A percentile compares a stretch with the other conserved stretches of the same genome.
These are phyloP conservation scores for Chinchilla lanigera DNA, from an alignment of 2,113 vertebrate species.

Conservation along the genomic window DNA sequence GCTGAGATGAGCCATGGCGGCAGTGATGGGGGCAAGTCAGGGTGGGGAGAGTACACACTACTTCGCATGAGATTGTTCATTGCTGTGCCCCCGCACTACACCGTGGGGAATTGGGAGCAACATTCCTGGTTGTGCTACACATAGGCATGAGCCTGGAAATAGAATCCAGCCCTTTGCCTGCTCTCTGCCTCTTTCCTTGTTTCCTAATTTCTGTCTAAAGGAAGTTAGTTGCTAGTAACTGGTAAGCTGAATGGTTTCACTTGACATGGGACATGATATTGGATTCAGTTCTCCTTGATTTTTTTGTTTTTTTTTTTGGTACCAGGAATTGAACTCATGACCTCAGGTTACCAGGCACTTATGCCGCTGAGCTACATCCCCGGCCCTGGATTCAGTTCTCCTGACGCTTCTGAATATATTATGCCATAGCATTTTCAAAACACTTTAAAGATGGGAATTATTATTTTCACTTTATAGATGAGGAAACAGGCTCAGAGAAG, in stretches of 20 bases:
- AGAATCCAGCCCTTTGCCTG: slow-evolving; percentile 30
- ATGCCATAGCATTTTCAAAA: slow-evolving; percentile 37
- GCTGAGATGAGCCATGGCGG: slow-evolving; percentile 5
- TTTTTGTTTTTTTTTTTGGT: no score
- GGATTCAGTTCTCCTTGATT: no score
- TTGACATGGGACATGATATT: slow-evolving; percentile 39
- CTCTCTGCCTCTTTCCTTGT: slow-evolving; percentile 39
- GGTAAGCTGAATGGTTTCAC: slow-evolving; percentile 10
- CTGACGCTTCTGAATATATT: slow-evolving; percentile 12
- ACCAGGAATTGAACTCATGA: no score
- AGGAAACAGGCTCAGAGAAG: slow-evolving; percentile 20
- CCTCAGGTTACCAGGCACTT: no score
- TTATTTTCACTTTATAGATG: slow-evolving; percentile 33
- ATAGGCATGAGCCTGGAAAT: slow-evolving; percentile 44
- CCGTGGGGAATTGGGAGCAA: slow-evolving; percentile 4
- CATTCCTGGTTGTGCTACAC: slow-evolving; percentile 50
- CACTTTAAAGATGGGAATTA: slow-evolving; percentile 20
- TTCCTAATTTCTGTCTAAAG: slow-evolving; percentile 41
- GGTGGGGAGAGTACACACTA: not conserved
- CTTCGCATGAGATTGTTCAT: slow-evolving; percentile 17
- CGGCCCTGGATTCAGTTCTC: not conserved
- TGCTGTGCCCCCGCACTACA: not conserved
- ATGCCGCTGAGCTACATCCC: no score
- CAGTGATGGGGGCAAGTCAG: not conserved
- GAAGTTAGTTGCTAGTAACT: slow-evolving; percentile 39